Evolutionary conservation across 2,797 vertebrate genomes (phyloP), one percentile per base, ranked within the genome.

Genomic region (Cyclura pinguis): DNA sequence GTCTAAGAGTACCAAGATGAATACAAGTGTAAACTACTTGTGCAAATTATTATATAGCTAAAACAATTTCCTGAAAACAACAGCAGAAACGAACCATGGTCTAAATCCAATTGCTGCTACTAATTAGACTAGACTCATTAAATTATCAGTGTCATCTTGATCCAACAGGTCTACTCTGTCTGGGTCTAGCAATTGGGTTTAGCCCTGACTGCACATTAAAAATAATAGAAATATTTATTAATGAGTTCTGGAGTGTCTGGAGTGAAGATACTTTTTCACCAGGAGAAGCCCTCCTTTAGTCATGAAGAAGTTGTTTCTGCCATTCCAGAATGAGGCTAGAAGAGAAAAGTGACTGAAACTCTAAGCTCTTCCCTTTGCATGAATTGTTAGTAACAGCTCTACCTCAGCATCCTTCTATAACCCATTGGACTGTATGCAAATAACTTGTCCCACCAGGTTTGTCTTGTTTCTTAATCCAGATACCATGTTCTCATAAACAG

Each of bases 1-100:
- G 64, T n/a, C 88, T 92, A 73, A 20, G 72, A 87, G 64, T 62
- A 77, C 57, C 72, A 89, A 78, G 80, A 62, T 3, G 35, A 82
- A 13, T 47, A 86, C 72, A 83, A 10, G 50, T 67, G n/a, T 88
- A 67, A 74, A 88, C 29, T 64, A 80, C 22, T 78, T 47, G 12
- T n/a, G 47, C n/a, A 29, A n/a, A 59, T 18, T 67, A n/a, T 64
- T 3, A 42, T 47, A 50, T 57, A 47, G 13, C 22, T 78, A 38
- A 13, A 62, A 57, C 6, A 84, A 84, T 42, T n/a, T 18, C 20
- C 6, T 83, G 32, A 55, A 52, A 81, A 88, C 42, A 55, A 12
- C 35, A 64, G 32, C 42, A 55, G 32, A 80, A 80, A 35, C 59
- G 0, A 38, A 69, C 52, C 38, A 22, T 20, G 32, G 24, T 10